These are phyloP conservation scores for Linurgus olivaceus DNA, from an alignment of 2,797 vertebrate genomes.

Conservation along the genomic window DNA sequence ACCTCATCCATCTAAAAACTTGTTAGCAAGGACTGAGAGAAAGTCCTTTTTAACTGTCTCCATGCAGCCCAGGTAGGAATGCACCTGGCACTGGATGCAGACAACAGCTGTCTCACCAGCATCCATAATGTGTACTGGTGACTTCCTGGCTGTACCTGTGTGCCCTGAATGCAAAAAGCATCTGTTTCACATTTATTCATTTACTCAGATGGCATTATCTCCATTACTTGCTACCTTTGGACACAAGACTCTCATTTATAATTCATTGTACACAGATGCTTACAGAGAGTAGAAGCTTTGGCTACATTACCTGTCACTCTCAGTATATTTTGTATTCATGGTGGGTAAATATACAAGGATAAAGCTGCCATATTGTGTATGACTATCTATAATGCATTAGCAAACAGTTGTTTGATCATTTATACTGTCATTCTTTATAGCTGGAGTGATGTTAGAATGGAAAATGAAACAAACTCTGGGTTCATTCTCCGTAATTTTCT, in stretches of 20 bases:
- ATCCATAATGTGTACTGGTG: constrained; percentile 68
- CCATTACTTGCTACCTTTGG: constrained; percentile 66
- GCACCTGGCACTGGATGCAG: constrained; percentile 58
- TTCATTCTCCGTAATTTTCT: background rate
- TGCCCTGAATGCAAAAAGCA: constrained; percentile 74
- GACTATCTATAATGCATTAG: constrained; percentile 66
- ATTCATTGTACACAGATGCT: constrained; percentile 74
- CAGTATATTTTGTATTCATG: constrained; percentile 62
- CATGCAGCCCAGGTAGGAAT: background rate
- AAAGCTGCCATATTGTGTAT: constrained; percentile 66
- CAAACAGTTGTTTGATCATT: constrained; percentile 67
- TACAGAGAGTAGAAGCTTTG: constrained; percentile 59
- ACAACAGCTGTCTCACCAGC: constrained; percentile 70
- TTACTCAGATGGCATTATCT: constrained; percentile 72
- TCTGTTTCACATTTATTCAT: constrained; percentile 76
- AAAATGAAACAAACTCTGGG: constrained; percentile 28
- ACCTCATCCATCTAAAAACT: background rate
- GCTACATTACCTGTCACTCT: constrained; percentile 73
- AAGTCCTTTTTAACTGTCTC: background rate
- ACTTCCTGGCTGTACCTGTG: constrained; percentile 69
- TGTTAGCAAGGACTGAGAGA: background rate
- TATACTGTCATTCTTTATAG: constrained; percentile 44
- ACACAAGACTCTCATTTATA: constrained; percentile 72
- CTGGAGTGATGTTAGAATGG: constrained; percentile 42
- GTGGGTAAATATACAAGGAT: constrained; percentile 63